These are phyloP conservation scores for Apostichopus californicus DNA, from an alignment of 35 echinoderm and acorn worm species.

Conservation along the genomic window DNA sequence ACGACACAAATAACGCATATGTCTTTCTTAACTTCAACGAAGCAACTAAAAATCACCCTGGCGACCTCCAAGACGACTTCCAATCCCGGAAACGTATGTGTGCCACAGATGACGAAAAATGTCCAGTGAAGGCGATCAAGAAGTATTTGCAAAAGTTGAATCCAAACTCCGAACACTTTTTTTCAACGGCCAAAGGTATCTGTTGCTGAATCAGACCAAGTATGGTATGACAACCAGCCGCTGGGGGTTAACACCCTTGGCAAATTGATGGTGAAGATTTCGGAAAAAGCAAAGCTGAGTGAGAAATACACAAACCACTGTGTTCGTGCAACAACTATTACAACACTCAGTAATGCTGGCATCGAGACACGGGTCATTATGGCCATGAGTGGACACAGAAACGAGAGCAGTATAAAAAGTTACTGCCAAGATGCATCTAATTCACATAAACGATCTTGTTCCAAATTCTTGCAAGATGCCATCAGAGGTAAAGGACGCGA, in stretches of 20 bases:
- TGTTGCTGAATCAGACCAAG: not conserved
- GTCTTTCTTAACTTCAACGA: slow-evolving; percentile 22
- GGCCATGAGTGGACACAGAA: too few relatives aligned
- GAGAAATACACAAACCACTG: too few relatives aligned
- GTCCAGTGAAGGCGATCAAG: not conserved
- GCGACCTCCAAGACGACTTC: slow-evolving; percentile 1
- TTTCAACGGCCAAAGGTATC: slow-evolving; percentile 1
- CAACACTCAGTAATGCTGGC: too few relatives aligned
- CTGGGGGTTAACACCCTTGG: slow-evolving; percentile 17
- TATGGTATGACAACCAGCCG: not conserved
- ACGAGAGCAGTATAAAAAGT: too few relatives aligned
- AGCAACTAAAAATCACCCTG: slow-evolving; percentile 37
- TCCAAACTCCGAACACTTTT: not conserved
- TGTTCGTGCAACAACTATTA: too few relatives aligned
- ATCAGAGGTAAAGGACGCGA: too few relatives aligned
- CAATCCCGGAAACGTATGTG: not conserved
- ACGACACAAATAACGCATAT: slow-evolving; percentile 19
- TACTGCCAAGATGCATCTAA: too few relatives aligned
- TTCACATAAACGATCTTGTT: too few relatives aligned
- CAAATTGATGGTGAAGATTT: slow-evolving; percentile 33
- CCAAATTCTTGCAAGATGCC: too few relatives aligned
- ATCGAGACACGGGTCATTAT: too few relatives aligned
- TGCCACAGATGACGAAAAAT: not conserved
- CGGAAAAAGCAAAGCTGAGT: not conserved
- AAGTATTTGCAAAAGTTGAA: slow-evolving; percentile 6